Base-by-base conservation (phyloP, 2,888 invertebrate genomes). In the Meloe dianella region DNA sequence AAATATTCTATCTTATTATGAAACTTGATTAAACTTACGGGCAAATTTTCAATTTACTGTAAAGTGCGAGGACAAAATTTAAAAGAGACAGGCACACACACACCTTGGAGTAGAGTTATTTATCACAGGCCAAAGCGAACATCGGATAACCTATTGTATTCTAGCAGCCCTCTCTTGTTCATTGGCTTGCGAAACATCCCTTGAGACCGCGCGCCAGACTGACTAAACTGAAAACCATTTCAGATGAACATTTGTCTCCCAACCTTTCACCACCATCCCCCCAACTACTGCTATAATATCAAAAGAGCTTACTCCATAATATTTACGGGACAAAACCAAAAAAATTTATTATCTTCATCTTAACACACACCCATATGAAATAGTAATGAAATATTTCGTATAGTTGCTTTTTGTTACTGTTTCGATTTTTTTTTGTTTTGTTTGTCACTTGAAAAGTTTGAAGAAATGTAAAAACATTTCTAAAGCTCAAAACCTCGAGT, bases 181-280 rank as follows among this genome's bases (percentile, higher is more conserved):
- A 75, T 74, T 73, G 75, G 74, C 72, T 75, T 74, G 76, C 73
- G 74, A 74, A 75, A 72, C 74, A 76, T 75, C 74, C 75, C 75
- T 61, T 35, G 74, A 73, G 75, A 75, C 72, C 72, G 69, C 68
- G 73, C 68, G 70, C 70, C 73, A 73, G 73, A 74, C 74, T 74
- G 71, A 71, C 74, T 73, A 73, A 73, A 71, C 73, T 73, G 73
- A 73, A 73, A 73, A 73, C 74, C 74, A 69, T 73, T 74, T 68
- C 69, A 67, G 73, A 71, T 67, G 71, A 74, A 73, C 74, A 74
- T 74, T 74, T 74, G 74, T 74, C 74, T 74, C 70, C 60, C 65
- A 63, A 74, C 71, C 73, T 73, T 73, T 74, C 74, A 66, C 66
- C 73, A 65, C 63, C 61, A 35, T 57, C 22, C 56, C 24, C 27